Evolutionary conservation across 2,113 vertebrate genomes (phyloP), one percentile per base, ranked within the genome.

Genomic region (Hiodon alosoides): DNA sequence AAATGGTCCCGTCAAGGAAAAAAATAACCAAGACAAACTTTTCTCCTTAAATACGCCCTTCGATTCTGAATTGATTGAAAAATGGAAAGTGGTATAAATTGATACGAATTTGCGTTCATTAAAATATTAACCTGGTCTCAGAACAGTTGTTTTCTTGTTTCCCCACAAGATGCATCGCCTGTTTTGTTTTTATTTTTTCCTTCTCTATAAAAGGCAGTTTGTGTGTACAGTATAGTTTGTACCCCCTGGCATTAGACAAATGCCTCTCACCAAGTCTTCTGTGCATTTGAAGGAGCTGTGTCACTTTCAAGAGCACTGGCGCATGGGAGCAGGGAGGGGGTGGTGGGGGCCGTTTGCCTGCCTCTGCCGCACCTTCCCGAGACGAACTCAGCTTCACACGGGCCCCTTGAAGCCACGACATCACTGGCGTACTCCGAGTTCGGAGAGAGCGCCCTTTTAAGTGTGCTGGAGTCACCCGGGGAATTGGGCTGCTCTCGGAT

Each of bases 371-470:
- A 31, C 31, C 31, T 31, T 31, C 31, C 31, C 31, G 86, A 87
- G 83, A 83, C 86, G 81, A 81, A 77, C 9, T 77, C 72, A 85
- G 88, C 88, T 90, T 91, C 89, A 89, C 79, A 90, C 79, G 70
- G 76, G 61, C 78, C 79, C 85, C 86, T 86, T 88, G 85, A 90
- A 90, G 87, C 84, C 82, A 73, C 69, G 86, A 86, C 31, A 31
- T 31, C 31, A 31, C 31, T 31, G 31, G 31, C 31, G 31, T 31
- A 31, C 31, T 31, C 31, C 31, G 31, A 31, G 31, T 31, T 31
- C 31, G 31, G 31, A 31, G 31, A 31, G 31, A 31, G 31, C 31
- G 31, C 31, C 71, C 50, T 13, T 61, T 73, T 10, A 62, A 64
- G 6, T 17, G 60, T 31, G 14, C 59, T 31, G 80, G 79, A 88